Evolutionary conservation across 2,888 invertebrate species (phyloP).

Genomic region (Dorcus parallelipipedus): DNA sequence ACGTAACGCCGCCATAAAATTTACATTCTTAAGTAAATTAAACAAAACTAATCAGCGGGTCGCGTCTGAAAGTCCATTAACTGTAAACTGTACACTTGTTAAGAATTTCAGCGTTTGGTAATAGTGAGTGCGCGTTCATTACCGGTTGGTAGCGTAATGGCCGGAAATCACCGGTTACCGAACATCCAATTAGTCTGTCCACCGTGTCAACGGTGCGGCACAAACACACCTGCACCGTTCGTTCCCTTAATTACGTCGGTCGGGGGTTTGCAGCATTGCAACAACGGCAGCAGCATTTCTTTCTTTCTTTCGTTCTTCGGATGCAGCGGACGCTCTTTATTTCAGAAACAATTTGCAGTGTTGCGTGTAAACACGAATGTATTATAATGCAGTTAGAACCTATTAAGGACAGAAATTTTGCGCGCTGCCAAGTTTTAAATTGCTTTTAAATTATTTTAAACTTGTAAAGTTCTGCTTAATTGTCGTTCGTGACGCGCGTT

Average conservation of each 20-base stretch:
- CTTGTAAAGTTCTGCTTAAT: too few species aligned
- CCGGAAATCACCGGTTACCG: conserved; percentile 36
- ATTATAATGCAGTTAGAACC: too few species aligned
- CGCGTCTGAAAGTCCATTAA: conserved; percentile 7
- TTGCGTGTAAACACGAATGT: too few species aligned
- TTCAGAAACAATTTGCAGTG: conserved; percentile 9
- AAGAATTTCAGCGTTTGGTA: conserved; percentile 25
- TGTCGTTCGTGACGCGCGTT: too few species aligned
- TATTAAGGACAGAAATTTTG: too few species aligned
- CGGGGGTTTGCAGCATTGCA: not conserved
- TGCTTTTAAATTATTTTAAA: too few species aligned
- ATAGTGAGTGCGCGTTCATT: conserved; percentile 29
- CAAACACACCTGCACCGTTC: conserved; percentile 6
- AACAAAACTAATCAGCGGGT: not conserved
- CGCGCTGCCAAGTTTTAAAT: too few species aligned
- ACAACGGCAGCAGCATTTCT: not conserved
- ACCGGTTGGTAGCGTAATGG: conserved; percentile 35
- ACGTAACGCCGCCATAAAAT: not conserved
- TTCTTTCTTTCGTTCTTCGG: conserved; percentile 13
- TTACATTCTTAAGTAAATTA: conserved; percentile 3
- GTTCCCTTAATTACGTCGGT: conserved; percentile 7
- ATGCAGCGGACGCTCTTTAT: conserved; percentile 5
- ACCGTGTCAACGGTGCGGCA: conserved; percentile 24
- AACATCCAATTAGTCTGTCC: conserved; percentile 31
- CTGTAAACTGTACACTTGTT: conserved; percentile 1